phyloP scores from a whole-genome alignment of 2,888 invertebrate genomes.

The Acleris cristana region DNA sequence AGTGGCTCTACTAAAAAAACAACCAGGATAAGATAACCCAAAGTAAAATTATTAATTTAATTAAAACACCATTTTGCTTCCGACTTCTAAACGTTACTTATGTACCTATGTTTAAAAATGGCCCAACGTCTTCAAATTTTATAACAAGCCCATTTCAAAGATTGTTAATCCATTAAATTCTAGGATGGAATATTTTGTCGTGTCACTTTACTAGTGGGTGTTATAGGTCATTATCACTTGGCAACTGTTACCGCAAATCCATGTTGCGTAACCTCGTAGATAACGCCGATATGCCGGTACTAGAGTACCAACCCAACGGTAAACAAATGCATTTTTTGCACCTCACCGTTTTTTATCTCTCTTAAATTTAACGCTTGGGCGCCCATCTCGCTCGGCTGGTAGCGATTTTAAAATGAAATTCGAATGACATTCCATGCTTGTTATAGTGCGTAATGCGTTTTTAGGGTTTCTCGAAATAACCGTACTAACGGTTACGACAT shows the following conservation, averaged over 20 bases:
- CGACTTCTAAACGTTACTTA: not conserved
- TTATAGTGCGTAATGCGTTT: conserved; percentile 12
- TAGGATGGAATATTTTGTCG: not conserved
- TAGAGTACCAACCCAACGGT: conserved; percentile 12
- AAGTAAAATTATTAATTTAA: no score
- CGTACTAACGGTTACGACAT: not conserved
- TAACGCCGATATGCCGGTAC: conserved; percentile 33
- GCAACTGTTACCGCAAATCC: conserved; percentile 14
- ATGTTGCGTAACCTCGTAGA: conserved; percentile 30
- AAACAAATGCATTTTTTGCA: conserved; percentile 42
- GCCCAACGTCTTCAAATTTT: not conserved
- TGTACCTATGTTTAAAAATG: not conserved
- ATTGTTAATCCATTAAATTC: conserved; percentile 9
- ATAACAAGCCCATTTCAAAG: conserved; percentile 16
- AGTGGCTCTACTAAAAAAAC: no score
- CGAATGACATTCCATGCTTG: conserved; percentile 23
- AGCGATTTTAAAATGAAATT: conserved; percentile 26
- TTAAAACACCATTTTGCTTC: no score
- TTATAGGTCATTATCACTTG: conserved; percentile 24
- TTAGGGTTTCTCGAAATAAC: conserved; percentile 16
- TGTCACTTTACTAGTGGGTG: conserved; percentile 3
- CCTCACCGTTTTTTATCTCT: conserved; percentile 44
- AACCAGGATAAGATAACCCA: no score
- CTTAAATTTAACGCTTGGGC: conserved; percentile 41
- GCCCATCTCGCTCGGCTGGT: conserved; percentile 17